These are phyloP conservation scores for Talpa occidentalis DNA, from an alignment of 2,113 vertebrate species.

Conservation along the genomic window DNA sequence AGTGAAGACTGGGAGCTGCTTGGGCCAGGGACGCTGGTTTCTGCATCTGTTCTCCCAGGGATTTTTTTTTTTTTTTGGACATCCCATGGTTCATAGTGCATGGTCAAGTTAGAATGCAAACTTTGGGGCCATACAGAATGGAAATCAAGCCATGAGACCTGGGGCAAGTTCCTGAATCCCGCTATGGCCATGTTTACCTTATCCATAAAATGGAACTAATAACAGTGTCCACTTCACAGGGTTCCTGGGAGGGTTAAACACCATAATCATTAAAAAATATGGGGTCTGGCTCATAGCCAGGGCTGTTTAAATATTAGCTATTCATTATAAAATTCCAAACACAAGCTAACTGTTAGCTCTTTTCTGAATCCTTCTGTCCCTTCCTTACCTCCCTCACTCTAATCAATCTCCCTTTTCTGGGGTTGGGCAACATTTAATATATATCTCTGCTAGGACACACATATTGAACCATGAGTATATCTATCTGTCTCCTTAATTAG, in stretches of 20 bases:
- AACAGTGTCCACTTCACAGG: background rate
- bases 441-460: background rate
- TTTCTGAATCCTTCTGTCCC: background rate
- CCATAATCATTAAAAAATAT: background rate
- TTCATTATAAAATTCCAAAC: conserved; percentile 21
- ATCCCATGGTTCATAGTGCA: background rate
- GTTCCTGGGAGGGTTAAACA: background rate
- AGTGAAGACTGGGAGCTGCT: background rate
- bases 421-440: background rate
- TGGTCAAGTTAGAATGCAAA: background rate
- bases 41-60: background rate
- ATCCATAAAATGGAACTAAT: background rate
- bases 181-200: background rate
- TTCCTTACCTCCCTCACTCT: background rate
- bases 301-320: background rate
- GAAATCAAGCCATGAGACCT: background rate
- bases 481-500: background rate
- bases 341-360: background rate
- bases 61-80: background rate
- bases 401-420: background rate
- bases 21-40: background rate
- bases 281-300: background rate
- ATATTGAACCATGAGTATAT: background rate
- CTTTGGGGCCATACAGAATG: background rate
- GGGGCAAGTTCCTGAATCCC: background rate